Conservation (phyloP, 2,797 vertebrate genomes). For the Aplochiton taeniatus region DNA sequence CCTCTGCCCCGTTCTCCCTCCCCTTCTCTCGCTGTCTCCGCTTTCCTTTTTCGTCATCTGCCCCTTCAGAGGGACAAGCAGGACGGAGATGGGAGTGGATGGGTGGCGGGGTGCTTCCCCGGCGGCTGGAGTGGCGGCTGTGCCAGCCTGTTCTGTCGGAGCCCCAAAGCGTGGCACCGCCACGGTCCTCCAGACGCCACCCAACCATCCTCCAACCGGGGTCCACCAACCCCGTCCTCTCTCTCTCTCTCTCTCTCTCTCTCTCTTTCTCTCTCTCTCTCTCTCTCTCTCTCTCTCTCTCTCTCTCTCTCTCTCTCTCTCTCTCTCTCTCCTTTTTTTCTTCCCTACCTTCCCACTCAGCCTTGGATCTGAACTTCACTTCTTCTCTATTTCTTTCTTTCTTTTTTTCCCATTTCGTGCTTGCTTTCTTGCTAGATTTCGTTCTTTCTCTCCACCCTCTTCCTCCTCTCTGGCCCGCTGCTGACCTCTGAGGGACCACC, state of each 20-base stretch:
- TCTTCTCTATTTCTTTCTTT: not conserved
- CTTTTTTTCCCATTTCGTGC: not conserved
- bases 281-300: conserved; percentile 40
- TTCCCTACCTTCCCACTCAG: not conserved
- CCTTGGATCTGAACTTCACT: not conserved
- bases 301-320: conserved; percentile 17
- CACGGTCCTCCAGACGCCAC: conserved; percentile 31
- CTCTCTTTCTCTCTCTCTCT: conserved; percentile 42
- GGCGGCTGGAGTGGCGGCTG: conserved; percentile 53
- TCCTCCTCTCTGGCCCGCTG: conserved; percentile 34
- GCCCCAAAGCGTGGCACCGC: too few species aligned
- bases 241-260: conserved; percentile 24
- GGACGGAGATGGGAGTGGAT: conserved; percentile 65
- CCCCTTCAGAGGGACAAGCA: too few species aligned
- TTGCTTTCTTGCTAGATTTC: too few species aligned
- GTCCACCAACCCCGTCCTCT: too few species aligned
- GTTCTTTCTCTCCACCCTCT: not conserved
- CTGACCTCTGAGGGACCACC: conserved; percentile 65
- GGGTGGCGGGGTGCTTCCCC: conserved; percentile 51
- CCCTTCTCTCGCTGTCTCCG: conserved; percentile 39
- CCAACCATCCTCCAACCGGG: too few species aligned
- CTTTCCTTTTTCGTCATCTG: conserved; percentile 46
- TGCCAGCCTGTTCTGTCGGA: conserved; percentile 49
- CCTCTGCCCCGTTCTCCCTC: conserved; percentile 10
- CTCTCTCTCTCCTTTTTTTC: conserved; percentile 34